Base-by-base conservation (phyloP, 2,797 vertebrate genomes). In the Cossypha caffra region DNA sequence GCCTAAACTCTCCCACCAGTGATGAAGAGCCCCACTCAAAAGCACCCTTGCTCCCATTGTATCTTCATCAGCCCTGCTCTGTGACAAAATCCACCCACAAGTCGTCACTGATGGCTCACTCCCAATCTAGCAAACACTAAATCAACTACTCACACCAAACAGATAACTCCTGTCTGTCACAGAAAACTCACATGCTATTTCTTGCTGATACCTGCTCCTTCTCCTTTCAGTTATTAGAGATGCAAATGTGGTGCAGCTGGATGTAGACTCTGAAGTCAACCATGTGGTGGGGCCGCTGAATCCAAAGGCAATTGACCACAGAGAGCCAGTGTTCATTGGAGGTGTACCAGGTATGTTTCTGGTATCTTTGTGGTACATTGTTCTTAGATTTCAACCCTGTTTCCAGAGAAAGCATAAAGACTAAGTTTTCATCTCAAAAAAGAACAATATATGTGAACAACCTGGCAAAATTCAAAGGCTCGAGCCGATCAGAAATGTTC, bases 221-320 rank as follows among this genome's bases (percentile, higher is more conserved):
- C 94, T 74, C 61, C n/a, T 97, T 97, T 89, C 92, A 99, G 99
- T 99, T 86, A 99, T 99, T 93, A 98, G 98, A 95, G 98, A 99
- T 13, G 97, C 98, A 50, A 99, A 98, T 11, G 98, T 99, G 51
- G 98, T 99, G 78, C 99, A 99, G 96, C 94, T 99, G 96, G 98
- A 99, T 31, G 99, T 99, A 66, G 99, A 99, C 94, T 99, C 99
- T 48, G 99, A 99, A 97, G 98, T 99, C 86, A 98, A 98, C 92
- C 98, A 99, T 29, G 98, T 99, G 19, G 98, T 99, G 72, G 99
- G 98, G 63, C 98, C 98, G 1, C 88, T 99, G 75, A 98, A 98
- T 89, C 97, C 98, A 77, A 97, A 88, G 48, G 83, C 98, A 88
- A 93, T 72, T 35, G 98, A 98, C 55, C 97, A 97, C 82, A 98